Base-by-base conservation (phyloP, 1,140 invertebrate genomes). In the Tenebrio molitor region DNA sequence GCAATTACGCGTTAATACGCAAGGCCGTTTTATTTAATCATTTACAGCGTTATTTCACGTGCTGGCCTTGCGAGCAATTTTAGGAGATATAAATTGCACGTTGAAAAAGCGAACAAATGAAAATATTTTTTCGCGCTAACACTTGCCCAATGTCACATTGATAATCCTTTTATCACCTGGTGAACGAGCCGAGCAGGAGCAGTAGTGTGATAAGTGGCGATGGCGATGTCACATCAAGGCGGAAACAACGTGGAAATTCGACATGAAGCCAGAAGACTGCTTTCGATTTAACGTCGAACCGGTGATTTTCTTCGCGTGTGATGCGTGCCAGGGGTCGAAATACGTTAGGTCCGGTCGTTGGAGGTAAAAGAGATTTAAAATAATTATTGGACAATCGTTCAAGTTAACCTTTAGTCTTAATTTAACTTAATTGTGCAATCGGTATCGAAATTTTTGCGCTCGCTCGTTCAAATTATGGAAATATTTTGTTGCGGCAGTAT, bases 21-120 rank as follows among this genome's bases (percentile, higher is more conserved):
- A 66, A 66, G 64, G 64, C 42, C 42, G 64, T 66, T 66, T 66
- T 66, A 66, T 66, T 66, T 66, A 66, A 66, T 66, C 64, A 23
- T 41, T 66, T 65, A 58, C 39, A 65, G 33, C 17, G 39, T 65
- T 65, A 65, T 65, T 65, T 65, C 39, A 58, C 50, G 50, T 58
- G 50, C 12, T 58, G 50, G 50, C 50, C 39, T 65, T 65, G 62
- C 39, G 62, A 65, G 15, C 62, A 42, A 66, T 66, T 66, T 66
- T 66, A 66, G 64, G 64, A 66, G 64, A 44, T 29, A 66, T 66
- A 65, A 65, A 66, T 66, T 44, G 42, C 50, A 58, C 50, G 50
- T 58, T 17, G 50, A 58, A 58, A 58, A 58, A 58, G 10, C 23
- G 50, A 58, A 58, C 50, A 58, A 58, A 58, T 58, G 50, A 58